phyloP scores from a whole-genome alignment of 2,797 vertebrate species.

The Psittacula echo region DNA sequence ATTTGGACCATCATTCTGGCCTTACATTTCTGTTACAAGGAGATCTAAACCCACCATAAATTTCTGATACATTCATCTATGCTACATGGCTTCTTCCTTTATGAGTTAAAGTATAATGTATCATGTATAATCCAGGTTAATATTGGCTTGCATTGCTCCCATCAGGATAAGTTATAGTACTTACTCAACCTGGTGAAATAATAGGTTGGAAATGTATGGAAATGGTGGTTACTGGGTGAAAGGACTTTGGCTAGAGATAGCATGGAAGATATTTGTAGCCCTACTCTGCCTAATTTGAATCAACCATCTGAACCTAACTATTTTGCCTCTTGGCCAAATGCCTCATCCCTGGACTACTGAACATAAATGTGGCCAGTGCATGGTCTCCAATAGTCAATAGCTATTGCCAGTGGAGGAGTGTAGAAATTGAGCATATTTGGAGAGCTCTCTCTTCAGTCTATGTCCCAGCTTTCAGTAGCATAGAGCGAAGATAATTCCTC shows the following conservation, averaged over 20 bases:
- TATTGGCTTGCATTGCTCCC: background rate
- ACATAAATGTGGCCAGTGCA: too few relatives aligned
- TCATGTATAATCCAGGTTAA: background rate
- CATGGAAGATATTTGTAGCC: background rate
- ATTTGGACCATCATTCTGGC: background rate
- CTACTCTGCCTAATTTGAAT: background rate
- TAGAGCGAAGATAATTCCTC: background rate
- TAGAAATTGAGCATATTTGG: too few relatives aligned
- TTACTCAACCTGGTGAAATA: background rate
- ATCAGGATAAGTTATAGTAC: background rate
- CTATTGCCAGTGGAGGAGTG: too few relatives aligned
- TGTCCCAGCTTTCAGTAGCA: background rate
- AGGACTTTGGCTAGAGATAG: background rate
- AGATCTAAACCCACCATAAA: constrained; percentile 22
- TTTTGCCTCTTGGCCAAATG: background rate
- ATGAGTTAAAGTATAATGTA: background rate
- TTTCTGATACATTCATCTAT: constrained; percentile 9
- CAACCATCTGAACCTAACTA: background rate
- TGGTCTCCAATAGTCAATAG: too few relatives aligned
- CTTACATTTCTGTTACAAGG: background rate
- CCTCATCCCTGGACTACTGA: too few relatives aligned
- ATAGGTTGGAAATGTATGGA: background rate
- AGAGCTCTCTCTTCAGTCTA: background rate
- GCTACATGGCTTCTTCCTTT: background rate
- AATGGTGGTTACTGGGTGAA: background rate